Base-by-base conservation (phyloP, 53 echinoderm and acorn worm genomes). In the Arbacia lixula region DNA sequence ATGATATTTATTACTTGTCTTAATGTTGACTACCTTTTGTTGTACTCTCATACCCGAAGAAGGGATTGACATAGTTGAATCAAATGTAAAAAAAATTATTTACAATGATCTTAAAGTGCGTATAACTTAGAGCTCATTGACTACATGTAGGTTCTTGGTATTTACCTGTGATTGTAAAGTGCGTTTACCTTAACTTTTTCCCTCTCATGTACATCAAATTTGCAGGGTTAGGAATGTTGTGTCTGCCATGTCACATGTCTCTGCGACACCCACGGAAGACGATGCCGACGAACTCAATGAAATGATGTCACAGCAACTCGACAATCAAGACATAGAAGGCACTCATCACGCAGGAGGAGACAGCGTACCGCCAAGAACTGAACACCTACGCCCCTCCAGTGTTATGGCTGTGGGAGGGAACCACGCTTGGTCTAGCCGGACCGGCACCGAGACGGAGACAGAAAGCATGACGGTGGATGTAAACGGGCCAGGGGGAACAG, bases 181-280 rank as follows among this genome's bases (percentile, higher is more conserved):
- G n/a, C n/a, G n/a, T n/a, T n/a, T n/a, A n/a, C n/a, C n/a, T n/a
- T n/a, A n/a, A n/a, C n/a, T n/a, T n/a, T 17, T 56, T 56, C 57
- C 3, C 30, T 64, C 19, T 29, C 26, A 29, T 64, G 64, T 19
- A 26, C 42, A 34, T 52, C 35, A 66, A 28, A 19, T 6, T 62
- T 83, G 3, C 85, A 95, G 95, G 40, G 88, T 92, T 8, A 85
- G 93, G 16, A 95, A 69, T 85, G 87, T 93, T 12, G 83, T 85
- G 8, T 66, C 93, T 11, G 88, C 91, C 0, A 85, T 88, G 3
- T 95, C 95, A 19, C 83, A 88, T 16, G 84, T 71, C 41, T 93
- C 93, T 3, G n/a, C n/a, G n/a, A 55, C 93, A 36, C 75, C 84
- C 31, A 84, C 91, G 1, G 84, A 75, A 4, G 89, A 95, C 33